Evolutionary conservation across 2,888 invertebrate genomes (phyloP), one percentile per base, ranked within the genome.

Genomic region (Mythimna vitellina): DNA sequence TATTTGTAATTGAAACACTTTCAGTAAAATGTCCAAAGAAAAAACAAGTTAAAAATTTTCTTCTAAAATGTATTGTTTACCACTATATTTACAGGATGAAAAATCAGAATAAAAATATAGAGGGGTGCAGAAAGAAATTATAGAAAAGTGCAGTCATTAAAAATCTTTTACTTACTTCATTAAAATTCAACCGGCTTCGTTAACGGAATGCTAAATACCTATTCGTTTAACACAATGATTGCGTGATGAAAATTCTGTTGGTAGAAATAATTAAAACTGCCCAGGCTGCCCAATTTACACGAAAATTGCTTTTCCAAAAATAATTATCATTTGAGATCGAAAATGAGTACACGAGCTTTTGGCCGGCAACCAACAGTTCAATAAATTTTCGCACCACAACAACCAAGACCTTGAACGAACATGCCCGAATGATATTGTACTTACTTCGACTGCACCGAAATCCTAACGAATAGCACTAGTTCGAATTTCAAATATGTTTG

Each of bases 391-490:
- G 54, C 63, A 77, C 72, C 74, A 73, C 75, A 76, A 74, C 70
- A 74, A 80, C 51, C 64, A 75, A 76, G 81, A 79, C 83, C 83
- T 80, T 77, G 78, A 81, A 81, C 74, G 76, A 79, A 83, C 57
- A 46, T 54, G 54, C 49, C 67, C 64, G 62, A 71, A 56, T 17
- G 29, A 22, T 38, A 35, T 49, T 51, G 12, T 71, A 79, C 84
- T 81, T 75, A 85, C 85, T 71, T 81, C 17, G 62, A 32, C 12
- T 65, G 25, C 62, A 42, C 20, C 64, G 25, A 69, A 73, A 62
- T 63, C 49, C 12, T 69, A 75, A n/a, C 56, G 53, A n/a, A 66
- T 38, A 72, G 25, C 61, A 67, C 57, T 56, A 56, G 7, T 70
- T 58, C 32, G 22, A 63, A 56, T 17, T 46, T 57, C 3, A 22